phyloP scores from a whole-genome alignment of 2,113 vertebrate species.

The Mugil cephalus region DNA sequence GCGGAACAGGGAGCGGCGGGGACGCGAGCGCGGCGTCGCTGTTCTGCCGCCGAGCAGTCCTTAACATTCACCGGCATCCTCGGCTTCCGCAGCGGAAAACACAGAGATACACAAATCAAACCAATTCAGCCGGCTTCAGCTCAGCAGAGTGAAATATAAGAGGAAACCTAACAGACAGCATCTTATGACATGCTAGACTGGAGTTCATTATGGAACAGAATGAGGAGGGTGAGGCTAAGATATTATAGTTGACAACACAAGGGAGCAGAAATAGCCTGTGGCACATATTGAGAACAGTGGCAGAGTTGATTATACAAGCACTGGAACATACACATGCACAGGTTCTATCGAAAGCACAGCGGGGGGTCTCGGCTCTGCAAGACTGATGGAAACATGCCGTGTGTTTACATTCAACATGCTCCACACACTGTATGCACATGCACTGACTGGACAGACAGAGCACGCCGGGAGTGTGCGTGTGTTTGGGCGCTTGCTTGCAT shows the following conservation, averaged over 20 bases:
- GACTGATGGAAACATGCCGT: slow-evolving; percentile 15
- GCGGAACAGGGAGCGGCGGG: too few species aligned
- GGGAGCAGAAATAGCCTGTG: slow-evolving; percentile 73
- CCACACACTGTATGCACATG: slow-evolving; percentile 13
- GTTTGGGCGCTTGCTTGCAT: slow-evolving; percentile 13
- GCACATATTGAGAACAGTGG: slow-evolving; percentile 63
- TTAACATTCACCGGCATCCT: slow-evolving; percentile 58
- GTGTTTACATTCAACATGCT: slow-evolving; percentile 48
- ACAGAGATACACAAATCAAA: slow-evolving; percentile 53
- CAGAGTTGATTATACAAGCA: slow-evolving; percentile 66
- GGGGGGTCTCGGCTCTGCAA: slow-evolving; percentile 41
- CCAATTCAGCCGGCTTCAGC: slow-evolving; percentile 50
- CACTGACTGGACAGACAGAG: neutral
- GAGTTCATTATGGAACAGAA: slow-evolving; percentile 63
- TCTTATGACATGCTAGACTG: slow-evolving; percentile 68
- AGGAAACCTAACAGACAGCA: slow-evolving; percentile 65
- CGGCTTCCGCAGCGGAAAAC: slow-evolving; percentile 28
- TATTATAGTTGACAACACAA: slow-evolving; percentile 73
- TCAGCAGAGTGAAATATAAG: slow-evolving; percentile 61
- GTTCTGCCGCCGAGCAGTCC: slow-evolving; percentile 41
- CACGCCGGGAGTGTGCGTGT: slow-evolving; percentile 17
- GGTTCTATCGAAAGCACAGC: slow-evolving; percentile 10
- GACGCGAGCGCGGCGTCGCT: neutral
- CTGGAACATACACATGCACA: slow-evolving; percentile 28
- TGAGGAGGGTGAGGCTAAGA: slow-evolving; percentile 54